phyloP scores from a whole-genome alignment of 2,888 invertebrate genomes.

The Metallyticus violacea region DNA sequence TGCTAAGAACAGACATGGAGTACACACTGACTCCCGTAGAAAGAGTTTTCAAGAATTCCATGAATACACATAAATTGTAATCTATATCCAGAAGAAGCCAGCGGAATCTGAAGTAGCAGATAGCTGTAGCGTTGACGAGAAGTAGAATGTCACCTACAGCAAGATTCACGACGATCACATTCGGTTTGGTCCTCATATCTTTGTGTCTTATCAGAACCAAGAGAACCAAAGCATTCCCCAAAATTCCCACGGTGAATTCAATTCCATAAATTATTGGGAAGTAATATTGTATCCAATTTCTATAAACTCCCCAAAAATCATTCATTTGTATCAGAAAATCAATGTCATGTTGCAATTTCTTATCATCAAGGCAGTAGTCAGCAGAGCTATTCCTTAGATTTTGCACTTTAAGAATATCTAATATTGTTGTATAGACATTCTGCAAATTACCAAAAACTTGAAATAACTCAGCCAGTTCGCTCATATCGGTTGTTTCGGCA shows the following conservation, averaged over 20 bases:
- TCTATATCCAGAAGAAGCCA: not conserved
- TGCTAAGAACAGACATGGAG: not conserved
- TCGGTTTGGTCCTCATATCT: not conserved
- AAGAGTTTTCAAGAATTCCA: not conserved
- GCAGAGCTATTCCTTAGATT: not conserved
- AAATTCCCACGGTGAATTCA: not conserved
- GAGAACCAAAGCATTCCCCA: not conserved
- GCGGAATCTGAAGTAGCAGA: not conserved
- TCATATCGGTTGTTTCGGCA: not conserved
- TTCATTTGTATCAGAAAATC: not conserved
- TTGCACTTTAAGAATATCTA: not conserved
- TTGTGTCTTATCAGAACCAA: not conserved
- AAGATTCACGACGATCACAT: not conserved
- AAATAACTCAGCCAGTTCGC: not conserved
- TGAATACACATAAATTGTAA: not conserved
- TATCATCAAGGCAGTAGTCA: not conserved
- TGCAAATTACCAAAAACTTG: not conserved
- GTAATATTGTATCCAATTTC: not conserved
- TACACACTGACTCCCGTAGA: not conserved
- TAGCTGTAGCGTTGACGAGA: not conserved
- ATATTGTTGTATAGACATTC: not conserved
- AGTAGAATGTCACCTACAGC: not conserved
- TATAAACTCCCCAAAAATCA: not conserved
- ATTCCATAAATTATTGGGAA: not conserved
- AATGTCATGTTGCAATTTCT: not conserved